Percentiles rank a stretch among this genome's conserved stretches.
Conservation (phyloP, 2,888 invertebrate genomes). For the Eustalomyia histrio region DNA sequence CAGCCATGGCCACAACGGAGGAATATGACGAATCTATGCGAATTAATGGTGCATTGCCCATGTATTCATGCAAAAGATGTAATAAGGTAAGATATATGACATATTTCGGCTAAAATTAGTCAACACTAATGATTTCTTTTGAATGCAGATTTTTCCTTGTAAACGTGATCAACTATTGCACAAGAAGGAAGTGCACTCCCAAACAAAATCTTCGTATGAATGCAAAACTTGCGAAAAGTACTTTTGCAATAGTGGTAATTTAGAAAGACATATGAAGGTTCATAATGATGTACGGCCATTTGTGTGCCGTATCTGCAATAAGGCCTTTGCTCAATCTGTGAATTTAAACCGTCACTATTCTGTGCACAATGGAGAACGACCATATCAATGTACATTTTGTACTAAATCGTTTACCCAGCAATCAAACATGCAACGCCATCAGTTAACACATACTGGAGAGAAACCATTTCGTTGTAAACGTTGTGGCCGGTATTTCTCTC, state of each 20-base stretch:
- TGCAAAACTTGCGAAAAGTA: constrained; percentile 78
- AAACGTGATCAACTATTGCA: constrained; percentile 78
- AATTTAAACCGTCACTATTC: constrained; percentile 78
- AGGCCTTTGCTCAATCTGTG: constrained; percentile 78
- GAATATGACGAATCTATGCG: constrained; percentile 63
- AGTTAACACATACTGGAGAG: constrained; percentile 78
- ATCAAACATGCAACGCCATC: constrained; percentile 78
- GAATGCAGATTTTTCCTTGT: constrained; percentile 74
- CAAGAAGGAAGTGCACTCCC: constrained; percentile 77
- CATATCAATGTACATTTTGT: constrained; percentile 77
- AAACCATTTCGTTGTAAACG: constrained; percentile 79
- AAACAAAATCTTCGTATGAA: constrained; percentile 76
- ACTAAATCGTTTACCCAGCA: constrained; percentile 78
- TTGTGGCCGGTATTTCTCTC: constrained; percentile 78
- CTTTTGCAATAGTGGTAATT: constrained; percentile 78
- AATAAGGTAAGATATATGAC: constrained; percentile 64
- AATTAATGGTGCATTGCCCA: constrained; percentile 55
- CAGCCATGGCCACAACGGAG: constrained; percentile 61
- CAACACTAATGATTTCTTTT: constrained; percentile 1
- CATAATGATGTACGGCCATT: constrained; percentile 78
- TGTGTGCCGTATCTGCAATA: constrained; percentile 76
- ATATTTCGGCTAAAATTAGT: not conserved
- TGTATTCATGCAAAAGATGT: constrained; percentile 68
- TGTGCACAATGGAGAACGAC: constrained; percentile 78
- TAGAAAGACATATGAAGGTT: constrained; percentile 79